A percentile compares a stretch with the other conserved stretches of the same genome.
Evolutionary conservation across 1,140 invertebrate species (phyloP).

Genomic region (Kradibia gibbosae): DNA sequence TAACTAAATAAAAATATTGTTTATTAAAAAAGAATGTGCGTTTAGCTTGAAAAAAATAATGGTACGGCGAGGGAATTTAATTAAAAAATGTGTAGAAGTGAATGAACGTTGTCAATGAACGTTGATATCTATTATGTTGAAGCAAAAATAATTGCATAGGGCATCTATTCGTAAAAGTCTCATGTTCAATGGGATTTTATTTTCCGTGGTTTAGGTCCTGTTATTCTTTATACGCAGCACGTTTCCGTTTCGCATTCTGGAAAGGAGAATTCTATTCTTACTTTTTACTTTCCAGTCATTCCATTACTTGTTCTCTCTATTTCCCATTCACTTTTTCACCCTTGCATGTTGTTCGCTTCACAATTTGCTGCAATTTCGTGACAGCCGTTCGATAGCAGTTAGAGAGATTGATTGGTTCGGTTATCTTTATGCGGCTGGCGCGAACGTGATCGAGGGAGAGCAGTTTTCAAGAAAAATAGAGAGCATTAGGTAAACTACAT

Average conservation of each 20-base stretch:
- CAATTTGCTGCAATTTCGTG: constrained; percentile 49
- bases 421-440: constrained; percentile 38
- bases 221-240: background rate
- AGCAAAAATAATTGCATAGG: background rate
- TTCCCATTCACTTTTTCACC: constrained; percentile 30
- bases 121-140: background rate
- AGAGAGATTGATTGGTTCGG: constrained; percentile 51
- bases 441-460: background rate
- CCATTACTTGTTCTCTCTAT: constrained; percentile 19
- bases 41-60: too few relatives aligned
- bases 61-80: background rate
- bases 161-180: background rate
- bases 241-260: background rate
- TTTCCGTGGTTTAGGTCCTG: background rate
- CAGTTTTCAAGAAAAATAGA: constrained; percentile 47
- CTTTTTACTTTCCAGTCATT: constrained; percentile 23
- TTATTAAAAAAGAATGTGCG: too few relatives aligned
- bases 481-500: constrained; percentile 50
- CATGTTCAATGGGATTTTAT: background rate
- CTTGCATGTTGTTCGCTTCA: background rate
- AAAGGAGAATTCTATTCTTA: background rate
- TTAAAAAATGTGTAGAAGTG: background rate
- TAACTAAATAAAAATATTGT: too few relatives aligned
- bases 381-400: constrained; percentile 52
- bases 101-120: background rate